phyloP scores from a whole-genome alignment of 2,113 vertebrate species.

The Dasyprocta punctata region DNA sequence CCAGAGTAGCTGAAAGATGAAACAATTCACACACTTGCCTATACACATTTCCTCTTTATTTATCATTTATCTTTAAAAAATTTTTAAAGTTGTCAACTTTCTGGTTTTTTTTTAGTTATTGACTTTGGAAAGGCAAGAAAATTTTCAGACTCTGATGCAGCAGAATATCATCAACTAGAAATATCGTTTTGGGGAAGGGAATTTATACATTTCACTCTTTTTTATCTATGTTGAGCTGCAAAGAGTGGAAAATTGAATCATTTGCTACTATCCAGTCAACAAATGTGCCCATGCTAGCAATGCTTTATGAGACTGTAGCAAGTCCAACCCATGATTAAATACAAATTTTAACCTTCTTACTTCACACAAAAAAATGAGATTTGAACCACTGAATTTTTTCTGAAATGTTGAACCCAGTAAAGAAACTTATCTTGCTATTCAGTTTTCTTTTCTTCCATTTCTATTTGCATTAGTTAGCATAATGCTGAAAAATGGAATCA shows the following conservation, averaged over 20 bases:
- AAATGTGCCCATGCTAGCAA: slow-evolving; percentile 57
- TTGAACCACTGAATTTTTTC: slow-evolving; percentile 66
- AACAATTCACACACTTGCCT: background rate
- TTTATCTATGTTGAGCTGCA: slow-evolving; percentile 67
- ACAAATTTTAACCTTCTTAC: slow-evolving; percentile 70
- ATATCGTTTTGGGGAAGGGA: slow-evolving; percentile 65
- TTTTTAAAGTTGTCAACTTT: slow-evolving; percentile 35
- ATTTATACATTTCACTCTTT: slow-evolving; percentile 73
- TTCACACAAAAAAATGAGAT: slow-evolving; percentile 73
- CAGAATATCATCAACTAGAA: slow-evolving; percentile 60
- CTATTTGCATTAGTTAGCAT: slow-evolving; percentile 74
- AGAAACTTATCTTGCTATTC: slow-evolving; percentile 55
- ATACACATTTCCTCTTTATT: background rate
- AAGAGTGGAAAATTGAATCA: slow-evolving; percentile 70
- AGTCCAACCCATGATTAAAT: slow-evolving; percentile 77
- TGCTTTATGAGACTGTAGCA: slow-evolving; percentile 70
- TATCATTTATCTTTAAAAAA: background rate
- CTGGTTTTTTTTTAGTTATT: background rate
- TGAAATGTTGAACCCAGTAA: slow-evolving; percentile 49
- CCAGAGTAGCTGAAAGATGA: background rate
- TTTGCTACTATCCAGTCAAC: slow-evolving; percentile 58
- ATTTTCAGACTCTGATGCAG: slow-evolving; percentile 15
- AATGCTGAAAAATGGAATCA: slow-evolving; percentile 71
- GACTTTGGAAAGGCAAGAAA: slow-evolving; percentile 51
- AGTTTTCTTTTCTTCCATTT: slow-evolving; percentile 62